Evolutionary conservation across 2,113 vertebrate genomes (phyloP).

Genomic region (Hiodon tergisus): DNA sequence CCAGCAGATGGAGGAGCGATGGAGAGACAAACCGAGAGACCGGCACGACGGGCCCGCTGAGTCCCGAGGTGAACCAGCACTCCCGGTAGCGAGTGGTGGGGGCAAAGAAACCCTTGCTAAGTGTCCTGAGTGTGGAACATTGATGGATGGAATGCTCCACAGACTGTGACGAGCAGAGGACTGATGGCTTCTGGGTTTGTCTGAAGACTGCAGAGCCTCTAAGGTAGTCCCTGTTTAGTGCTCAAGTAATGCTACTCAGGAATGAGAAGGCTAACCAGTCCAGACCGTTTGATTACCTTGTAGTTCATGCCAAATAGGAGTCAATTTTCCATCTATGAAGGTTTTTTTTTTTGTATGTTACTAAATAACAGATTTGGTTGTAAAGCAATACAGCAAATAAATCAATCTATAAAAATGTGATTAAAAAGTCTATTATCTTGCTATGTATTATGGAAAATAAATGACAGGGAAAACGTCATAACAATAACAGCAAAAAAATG

Average conservation of each 20-base stretch:
- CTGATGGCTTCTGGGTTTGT: not conserved
- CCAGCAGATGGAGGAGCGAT: not conserved
- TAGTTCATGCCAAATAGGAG: too few species aligned
- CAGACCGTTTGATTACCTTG: too few species aligned
- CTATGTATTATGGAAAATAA: too few species aligned
- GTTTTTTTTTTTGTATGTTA: too few species aligned
- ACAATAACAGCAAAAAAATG: not conserved
- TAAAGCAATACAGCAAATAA: not conserved
- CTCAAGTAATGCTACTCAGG: too few species aligned
- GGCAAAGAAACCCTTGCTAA: not conserved
- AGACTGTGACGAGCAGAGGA: slow-evolving; percentile 12
- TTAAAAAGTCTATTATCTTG: too few species aligned
- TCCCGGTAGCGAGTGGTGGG: too few species aligned
- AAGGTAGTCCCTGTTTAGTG: not conserved
- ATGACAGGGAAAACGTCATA: not conserved
- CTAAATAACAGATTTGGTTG: too few species aligned
- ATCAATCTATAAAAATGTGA: not conserved
- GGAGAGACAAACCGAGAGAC: not conserved
- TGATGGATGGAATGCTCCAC: slow-evolving; percentile 16
- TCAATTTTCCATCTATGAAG: too few species aligned
- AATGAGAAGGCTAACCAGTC: too few species aligned
- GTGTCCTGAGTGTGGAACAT: slow-evolving; percentile 16
- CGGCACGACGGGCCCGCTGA: not conserved
- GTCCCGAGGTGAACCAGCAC: slow-evolving; percentile 8
- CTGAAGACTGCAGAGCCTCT: too few species aligned